Percentiles rank a stretch among this genome's conserved stretches.
Conservation (phyloP, 2,888 invertebrate genomes). For the Scaptomyza caliginosa region DNA sequence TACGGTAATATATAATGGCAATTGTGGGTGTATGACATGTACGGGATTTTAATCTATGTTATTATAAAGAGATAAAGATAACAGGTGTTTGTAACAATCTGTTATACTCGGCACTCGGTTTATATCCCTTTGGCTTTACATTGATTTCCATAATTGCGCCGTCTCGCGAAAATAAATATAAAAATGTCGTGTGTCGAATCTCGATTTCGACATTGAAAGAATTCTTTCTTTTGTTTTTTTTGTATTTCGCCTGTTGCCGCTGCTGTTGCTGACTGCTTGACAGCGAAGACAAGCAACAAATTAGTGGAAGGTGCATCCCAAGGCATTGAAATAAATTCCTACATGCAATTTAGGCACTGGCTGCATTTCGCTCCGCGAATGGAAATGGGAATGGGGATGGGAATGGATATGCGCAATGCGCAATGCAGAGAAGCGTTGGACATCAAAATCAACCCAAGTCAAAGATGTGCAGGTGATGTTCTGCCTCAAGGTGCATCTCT, state of each 20-base stretch:
- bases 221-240: constrained; percentile 43
- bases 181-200: constrained; percentile 33
- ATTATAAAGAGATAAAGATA: constrained; percentile 30
- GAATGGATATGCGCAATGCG: constrained; percentile 24
- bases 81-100: constrained; percentile 16
- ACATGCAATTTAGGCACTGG: constrained; percentile 64
- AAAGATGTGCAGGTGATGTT: constrained; percentile 64
- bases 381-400: constrained; percentile 31
- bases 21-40: constrained; percentile 42
- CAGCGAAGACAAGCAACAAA: constrained; percentile 59
- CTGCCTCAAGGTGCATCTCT: constrained; percentile 45
- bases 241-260: constrained; percentile 7
- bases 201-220: constrained; percentile 52
- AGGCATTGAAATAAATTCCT: constrained; percentile 72
- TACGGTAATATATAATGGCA: constrained; percentile 33
- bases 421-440: constrained; percentile 7
- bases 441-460: constrained; percentile 33
- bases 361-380: constrained; percentile 34
- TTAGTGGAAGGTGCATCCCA: constrained; percentile 53
- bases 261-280: constrained; percentile 27
- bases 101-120: background rate
- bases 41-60: constrained; percentile 1
- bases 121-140: background rate
- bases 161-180: background rate
- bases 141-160: constrained; percentile 70